Evolutionary conservation across 2,797 vertebrate species (phyloP), one percentile per base, ranked within the genome.

Genomic region (Hoplostethus mediterraneus): DNA sequence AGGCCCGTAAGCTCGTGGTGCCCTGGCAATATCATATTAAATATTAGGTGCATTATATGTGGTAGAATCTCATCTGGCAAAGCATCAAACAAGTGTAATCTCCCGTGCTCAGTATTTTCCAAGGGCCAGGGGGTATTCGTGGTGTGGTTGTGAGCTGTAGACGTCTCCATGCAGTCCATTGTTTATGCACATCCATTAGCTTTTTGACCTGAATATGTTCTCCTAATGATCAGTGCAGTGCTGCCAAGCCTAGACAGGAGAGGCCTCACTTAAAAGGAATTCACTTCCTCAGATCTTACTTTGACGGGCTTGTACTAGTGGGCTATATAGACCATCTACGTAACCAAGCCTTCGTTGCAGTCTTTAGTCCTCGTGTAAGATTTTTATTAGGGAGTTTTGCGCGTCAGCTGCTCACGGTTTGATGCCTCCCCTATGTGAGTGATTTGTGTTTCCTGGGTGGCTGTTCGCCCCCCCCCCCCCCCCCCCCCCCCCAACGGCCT

Each of bases 151-250:
- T 45, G 69, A 85, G 55, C 64, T 81, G 51, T 6, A 28, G 44
- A 71, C 64, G 61, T 67, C 54, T 60, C 56, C 52, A 53, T 70
- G 44, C 33, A 67, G 63, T 76, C 79, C 51, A 71, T 81, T 82
- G 75, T 81, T 77, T 73, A 89, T 87, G 83, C 84, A 87, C 78
- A 87, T 89, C 85, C 83, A 90, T 89, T 88, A 83, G 71, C 82
- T 86, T 78, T 87, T 87, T 90, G 82, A 90, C 82, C 86, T 31
- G 59, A 82, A 84, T 84, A 79, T 77, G 80, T 88, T 83, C 77
- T 74, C 83, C 73, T 83, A 78, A 87, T 86, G 78, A 86, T 87
- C 76, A 67, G 33, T 51, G 79, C 30, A 25, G 40, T 75, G n/a
- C 85, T 80, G 75, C 69, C 28, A 0, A 36, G 16, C 68, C 80